A percentile compares a stretch with the other conserved stretches of the same genome.
phyloP scores from a whole-genome alignment of 2,113 vertebrate species.

The Ibidorhyncha struthersii region DNA sequence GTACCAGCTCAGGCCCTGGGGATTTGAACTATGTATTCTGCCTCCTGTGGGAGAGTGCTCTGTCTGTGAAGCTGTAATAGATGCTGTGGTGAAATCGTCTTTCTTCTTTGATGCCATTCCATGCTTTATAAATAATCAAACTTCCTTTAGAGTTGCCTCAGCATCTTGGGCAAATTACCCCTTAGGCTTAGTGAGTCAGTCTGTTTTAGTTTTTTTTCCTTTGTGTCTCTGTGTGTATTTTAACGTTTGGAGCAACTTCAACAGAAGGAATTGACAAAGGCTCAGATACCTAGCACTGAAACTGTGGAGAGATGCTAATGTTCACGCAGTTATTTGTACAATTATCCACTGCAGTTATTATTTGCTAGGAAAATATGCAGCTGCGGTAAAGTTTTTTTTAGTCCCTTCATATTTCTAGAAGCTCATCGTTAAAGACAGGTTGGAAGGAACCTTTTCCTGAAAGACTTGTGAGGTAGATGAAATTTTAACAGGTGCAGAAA shows the following conservation, averaged over 20 bases:
- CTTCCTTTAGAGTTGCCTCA: background rate
- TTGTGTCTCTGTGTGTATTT: background rate
- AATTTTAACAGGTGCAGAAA: background rate
- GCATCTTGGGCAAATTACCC: background rate
- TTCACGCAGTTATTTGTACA: background rate
- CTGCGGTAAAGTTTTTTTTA: background rate
- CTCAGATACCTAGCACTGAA: background rate
- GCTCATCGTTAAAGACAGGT: background rate
- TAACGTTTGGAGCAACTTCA: background rate
- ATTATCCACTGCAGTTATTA: background rate
- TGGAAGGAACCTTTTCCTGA: background rate
- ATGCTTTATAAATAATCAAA: background rate
- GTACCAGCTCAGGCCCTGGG: background rate
- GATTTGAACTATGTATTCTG: background rate
- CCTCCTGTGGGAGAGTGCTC: background rate
- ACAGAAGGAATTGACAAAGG: background rate
- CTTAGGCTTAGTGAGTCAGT: background rate
- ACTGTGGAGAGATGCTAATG: background rate
- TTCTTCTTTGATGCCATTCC: background rate
- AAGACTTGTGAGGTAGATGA: background rate
- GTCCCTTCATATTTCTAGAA: background rate
- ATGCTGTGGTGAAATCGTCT: background rate
- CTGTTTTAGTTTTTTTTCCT: background rate
- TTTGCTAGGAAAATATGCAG: background rate
- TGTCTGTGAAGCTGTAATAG: background rate